Evolutionary conservation across 2,888 invertebrate species (phyloP), one percentile per base, ranked within the genome.

Genomic region (Trachelus iudaicus): DNA sequence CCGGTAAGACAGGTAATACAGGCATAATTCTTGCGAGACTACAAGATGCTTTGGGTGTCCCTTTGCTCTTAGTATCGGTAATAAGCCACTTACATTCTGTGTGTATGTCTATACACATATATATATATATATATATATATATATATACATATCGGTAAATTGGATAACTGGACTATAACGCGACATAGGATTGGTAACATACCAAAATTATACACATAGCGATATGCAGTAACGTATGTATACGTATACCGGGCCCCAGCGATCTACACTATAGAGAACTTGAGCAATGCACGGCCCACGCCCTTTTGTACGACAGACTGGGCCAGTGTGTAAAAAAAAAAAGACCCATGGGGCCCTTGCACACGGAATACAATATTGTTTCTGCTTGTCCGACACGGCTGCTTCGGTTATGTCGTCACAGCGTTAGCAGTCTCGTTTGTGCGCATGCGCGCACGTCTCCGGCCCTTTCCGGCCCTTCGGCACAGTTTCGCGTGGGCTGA

Each of bases 391-490:
- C 56, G 56, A 56, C 56, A 56, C 23, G 56, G 56, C 56, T 56
- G 56, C 56, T 56, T 56, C 56, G 56, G 23, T 23, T 56, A 23
- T 56, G 56, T 56, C 56, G 56, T 56, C 56, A 23, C 56, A 0
- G 2, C 23, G 23, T 56, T 56, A 56, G 2, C 56, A 23, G 23
- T 56, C 56, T 56, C 23, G 23, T 9, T 12, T 31, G 73, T 31
- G 76, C 75, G 56, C 73, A 69, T 35, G 69, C 33, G 30, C 71
- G 34, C n/a, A 56, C 76, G 76, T 80, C 56, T 23, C 56, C 6
- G 23, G 56, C 23, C 56, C 56, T 56, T 56, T 56, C 23, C 23
- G 56, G 56, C 56, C 56, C 56, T 56, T 56, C 56, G 56, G 56
- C 56, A 56, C 56, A 56, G 56, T 56, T 56, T 23, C 56, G 56